Base-by-base conservation (phyloP, 1,140 invertebrate species). In the Grapholita molesta region DNA sequence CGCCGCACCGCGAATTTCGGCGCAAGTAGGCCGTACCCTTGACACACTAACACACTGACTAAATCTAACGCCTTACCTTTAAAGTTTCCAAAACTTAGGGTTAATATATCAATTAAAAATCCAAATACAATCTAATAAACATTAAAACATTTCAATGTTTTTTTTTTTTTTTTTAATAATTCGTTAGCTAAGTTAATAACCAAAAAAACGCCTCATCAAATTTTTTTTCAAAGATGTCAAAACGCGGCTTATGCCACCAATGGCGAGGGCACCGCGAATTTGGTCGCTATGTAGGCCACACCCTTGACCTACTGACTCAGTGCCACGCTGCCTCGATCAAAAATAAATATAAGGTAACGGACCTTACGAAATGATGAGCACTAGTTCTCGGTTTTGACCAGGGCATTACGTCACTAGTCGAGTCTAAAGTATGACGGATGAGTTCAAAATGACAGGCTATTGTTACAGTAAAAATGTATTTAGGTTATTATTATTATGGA, bases 281-380 rank as follows among this genome's bases (percentile, higher is more conserved):
- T 48, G 42, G 42, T 15, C 18, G 42, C 18, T 4, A 48, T 48
- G 42, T 48, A 48, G 42, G 42, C 18, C 42, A 48, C 18, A 48
- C 42, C 38, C 42, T 48, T 48, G 42, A 48, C 86, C 84, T 79
- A 83, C 74, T 77, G 76, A 80, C 35, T 65, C 89, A 90, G 83
- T 90, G 85, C 82, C 86, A 85, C 82, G 81, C 75, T 75, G 76
- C 80, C 30, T 61, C 89, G 89, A 88, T 90, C 89, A 88, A 91
- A 86, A 91, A 91, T 91, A 91, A 89, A 91, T 91, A 89, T 89
- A 89, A 88, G 35, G n/a, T n/a, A 79, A 79, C 78, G 73, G 77
- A 80, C 80, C 76, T 89, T 89, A 83, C 86, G 83, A 80, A 89
- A 90, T 79, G 55, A 77, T 78, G 65, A 79, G 77, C 67, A 73